Base-by-base conservation (phyloP, 1,140 invertebrate genomes). In the Drosophila oshimai region DNA sequence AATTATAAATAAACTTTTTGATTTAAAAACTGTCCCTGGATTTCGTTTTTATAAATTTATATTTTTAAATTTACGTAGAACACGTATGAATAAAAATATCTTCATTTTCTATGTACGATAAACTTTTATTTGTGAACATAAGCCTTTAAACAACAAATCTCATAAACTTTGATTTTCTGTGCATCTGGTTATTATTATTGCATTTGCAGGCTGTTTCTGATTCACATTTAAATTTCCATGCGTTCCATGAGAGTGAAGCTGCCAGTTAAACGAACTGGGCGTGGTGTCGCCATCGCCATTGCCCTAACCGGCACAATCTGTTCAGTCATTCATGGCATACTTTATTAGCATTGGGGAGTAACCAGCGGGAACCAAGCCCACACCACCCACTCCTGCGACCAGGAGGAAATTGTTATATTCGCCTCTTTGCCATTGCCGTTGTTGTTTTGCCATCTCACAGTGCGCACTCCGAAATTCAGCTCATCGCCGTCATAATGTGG, bases 321-420 rank as follows among this genome's bases (percentile, higher is more conserved):
- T 47, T 86, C 80, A 87, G 80, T 49, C 81, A 86, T 86, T 86
- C 80, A 86, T 87, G 81, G 80, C 80, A 80, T 80, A 87, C 81
- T 84, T 84, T 84, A 86, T 86, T 65, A 86, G 44, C 72, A 41
- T 47, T 64, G 58, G 61, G 58, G 42, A 65, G 61, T 46, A 39
- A 26, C 33, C 55, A 33, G 39, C 39, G 26, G 41, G 9, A 44
- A 15, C 1, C 24, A n/a, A 33, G 31, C n/a, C 53, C 26, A 26
- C 17, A 15, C 55, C 33, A 54, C 34, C 47, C 50, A 31, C 9
- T 31, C 4, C 17, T 15, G 24, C 22, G 54, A 31, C 45, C 55
- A 45, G 55, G 15, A 47, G 74, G 80, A 74, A 86, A 79, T 86
- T 74, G 80, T 84, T 83, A 83, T 62, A 68, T 41, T 70, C 49